phyloP scores from a whole-genome alignment of 2,888 invertebrate genomes.

The Halictus ligatus region DNA sequence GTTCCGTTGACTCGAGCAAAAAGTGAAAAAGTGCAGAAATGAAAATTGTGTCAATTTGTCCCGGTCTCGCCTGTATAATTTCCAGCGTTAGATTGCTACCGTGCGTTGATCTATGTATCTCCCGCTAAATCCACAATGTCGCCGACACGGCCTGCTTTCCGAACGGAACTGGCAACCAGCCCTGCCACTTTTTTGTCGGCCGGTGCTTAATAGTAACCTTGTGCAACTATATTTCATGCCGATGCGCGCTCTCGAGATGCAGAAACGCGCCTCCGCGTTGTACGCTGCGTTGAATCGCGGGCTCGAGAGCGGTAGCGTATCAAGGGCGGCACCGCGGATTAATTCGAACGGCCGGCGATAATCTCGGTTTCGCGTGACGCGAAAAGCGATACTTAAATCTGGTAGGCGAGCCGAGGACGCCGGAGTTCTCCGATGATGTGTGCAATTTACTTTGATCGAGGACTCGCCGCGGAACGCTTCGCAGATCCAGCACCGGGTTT shows the following conservation, averaged over 20 bases:
- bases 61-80: too few relatives aligned
- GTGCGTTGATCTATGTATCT: too few relatives aligned
- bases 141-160: slow-evolving; percentile 33
- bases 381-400: neutral
- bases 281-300: slow-evolving; percentile 44
- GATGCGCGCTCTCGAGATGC: slow-evolving; percentile 45
- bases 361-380: slow-evolving; percentile 21
- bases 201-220: slow-evolving; percentile 18
- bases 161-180: slow-evolving; percentile 44
- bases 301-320: slow-evolving; percentile 51
- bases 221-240: slow-evolving; percentile 31
- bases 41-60: too few relatives aligned
- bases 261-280: slow-evolving; percentile 26
- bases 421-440: neutral
- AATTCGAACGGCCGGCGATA: slow-evolving; percentile 24
- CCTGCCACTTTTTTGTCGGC: slow-evolving; percentile 32
- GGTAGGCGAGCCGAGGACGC: neutral
- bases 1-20: too few relatives aligned
- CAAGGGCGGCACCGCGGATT: slow-evolving; percentile 44
- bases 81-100: too few relatives aligned
- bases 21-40: too few relatives aligned
- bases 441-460: slow-evolving; percentile 7
- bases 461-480: neutral
- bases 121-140: slow-evolving; percentile 25
- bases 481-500: neutral